Base-by-base conservation (phyloP, 2,888 invertebrate species). In the Limnephilus marmoratus region DNA sequence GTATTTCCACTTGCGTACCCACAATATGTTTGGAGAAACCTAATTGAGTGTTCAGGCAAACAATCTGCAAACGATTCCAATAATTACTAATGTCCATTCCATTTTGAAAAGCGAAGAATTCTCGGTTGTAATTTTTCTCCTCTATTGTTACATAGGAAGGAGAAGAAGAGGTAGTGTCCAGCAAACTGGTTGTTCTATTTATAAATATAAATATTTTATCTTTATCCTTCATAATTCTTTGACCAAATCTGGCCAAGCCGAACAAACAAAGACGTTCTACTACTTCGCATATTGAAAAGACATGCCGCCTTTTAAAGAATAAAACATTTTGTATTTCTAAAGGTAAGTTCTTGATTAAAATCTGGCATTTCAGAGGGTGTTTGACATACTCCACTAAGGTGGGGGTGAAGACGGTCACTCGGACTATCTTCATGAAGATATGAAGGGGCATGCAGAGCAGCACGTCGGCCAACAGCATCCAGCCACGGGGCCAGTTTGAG, bases 141-240 rank as follows among this genome's bases (percentile, higher is more conserved):
- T 97, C 96, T 0, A 97, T 95, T 93, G 96, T 95, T 93, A 97
- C 96, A 94, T 97, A 98, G 13, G 97, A 97, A 0, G 96, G 96
- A 0, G 96, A 95, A 0, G 97, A 97, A 0, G 96, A 95, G 0
- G 96, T 97, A 0, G 98, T 98, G 94, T 98, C 97, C 91, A 97
- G 94, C 5, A 98, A 94, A 81, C 96, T 95, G 0, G 97, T 97
- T 37, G 95, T 96, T 4, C 95, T 95, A 94, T 98, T 98, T 0
- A 98, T 92, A 94, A 97, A 98, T 9, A 98, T 94, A 94, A 97
- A 97, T n/a, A 97, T 96, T 95, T 97, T 97, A 94, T 97, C 97
- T 94, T 97, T 98, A 94, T 97, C 97, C 94, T 97, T 97, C 53
- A 96, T 95, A 88, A 96, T 95, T 92, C 97, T 96, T 0, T 97